Percentiles rank a stretch among this genome's conserved stretches.
Conservation (phyloP, 2,797 vertebrate genomes). For the Crocodylus rhombifer region DNA sequence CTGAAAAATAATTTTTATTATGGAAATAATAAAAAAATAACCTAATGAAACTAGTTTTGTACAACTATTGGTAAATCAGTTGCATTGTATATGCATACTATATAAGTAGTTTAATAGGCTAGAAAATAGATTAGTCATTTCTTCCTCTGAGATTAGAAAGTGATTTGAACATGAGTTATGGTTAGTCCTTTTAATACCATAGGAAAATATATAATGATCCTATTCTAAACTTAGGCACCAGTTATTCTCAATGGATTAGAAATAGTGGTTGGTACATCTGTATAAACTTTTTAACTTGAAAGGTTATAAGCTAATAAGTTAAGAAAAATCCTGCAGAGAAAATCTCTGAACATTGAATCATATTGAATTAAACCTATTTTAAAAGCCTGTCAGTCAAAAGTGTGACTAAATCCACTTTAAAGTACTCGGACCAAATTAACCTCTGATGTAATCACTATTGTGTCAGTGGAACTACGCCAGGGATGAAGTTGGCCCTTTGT, state of each 20-base stretch:
- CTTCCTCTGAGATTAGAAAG: slow-evolving; percentile 27
- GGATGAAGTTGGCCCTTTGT: not conserved
- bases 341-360: slow-evolving; percentile 18
- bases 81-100: not conserved
- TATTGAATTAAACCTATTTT: not conserved
- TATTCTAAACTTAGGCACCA: slow-evolving; percentile 67
- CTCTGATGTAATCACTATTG: rapidly evolving
- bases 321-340: slow-evolving; percentile 23
- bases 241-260: slow-evolving; percentile 62
- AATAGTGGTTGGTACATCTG: slow-evolving; percentile 11
- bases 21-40: slow-evolving; percentile 21
- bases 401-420: not conserved
- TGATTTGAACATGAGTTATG: slow-evolving; percentile 47
- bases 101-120: not conserved
- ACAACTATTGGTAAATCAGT: not conserved
- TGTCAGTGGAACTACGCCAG: not conserved
- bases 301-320: slow-evolving; percentile 42
- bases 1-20: not conserved
- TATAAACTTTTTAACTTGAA: slow-evolving; percentile 46
- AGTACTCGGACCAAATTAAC: not conserved
- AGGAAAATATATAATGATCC: slow-evolving; percentile 51
- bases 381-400: not conserved
- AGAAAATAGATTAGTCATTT: slow-evolving; percentile 2
- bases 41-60: not conserved
- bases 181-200: slow-evolving; percentile 61